These are phyloP conservation scores for Flexamia atlantica DNA, from an alignment of 2,888 invertebrate genomes.

Conservation along the genomic window DNA sequence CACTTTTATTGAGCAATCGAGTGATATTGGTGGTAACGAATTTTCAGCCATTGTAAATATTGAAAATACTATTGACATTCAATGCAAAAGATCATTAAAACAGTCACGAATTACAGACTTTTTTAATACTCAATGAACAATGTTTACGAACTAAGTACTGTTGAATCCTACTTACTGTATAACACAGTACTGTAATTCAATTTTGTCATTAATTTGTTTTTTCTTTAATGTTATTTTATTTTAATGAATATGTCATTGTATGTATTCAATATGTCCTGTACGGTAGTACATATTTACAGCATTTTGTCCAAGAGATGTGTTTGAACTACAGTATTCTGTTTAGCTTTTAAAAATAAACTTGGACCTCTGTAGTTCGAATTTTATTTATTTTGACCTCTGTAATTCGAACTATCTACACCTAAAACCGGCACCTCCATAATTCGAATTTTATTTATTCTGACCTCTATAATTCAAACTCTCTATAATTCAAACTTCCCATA, in stretches of 20 bases:
- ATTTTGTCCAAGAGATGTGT: constrained; percentile 26
- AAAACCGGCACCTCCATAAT: constrained; percentile 9
- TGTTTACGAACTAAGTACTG: constrained; percentile 8
- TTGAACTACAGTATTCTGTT: constrained; percentile 27
- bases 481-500: constrained; percentile 9
- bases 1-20: constrained; percentile 47
- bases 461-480: constrained; percentile 35
- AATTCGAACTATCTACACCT: constrained; percentile 7
- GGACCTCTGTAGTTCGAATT: background rate
- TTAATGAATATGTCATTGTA: background rate
- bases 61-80: constrained; percentile 48
- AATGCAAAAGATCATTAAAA: constrained; percentile 28
- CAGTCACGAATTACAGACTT: constrained; percentile 44
- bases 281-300: constrained; percentile 15
- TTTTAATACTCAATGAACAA: constrained; percentile 31
- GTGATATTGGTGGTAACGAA: constrained; percentile 18
- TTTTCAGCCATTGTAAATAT: constrained; percentile 44
- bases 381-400: constrained; percentile 21
- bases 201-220: constrained; percentile 10
- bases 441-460: constrained; percentile 11
- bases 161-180: constrained; percentile 2
- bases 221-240: constrained; percentile 9
- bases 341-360: constrained; percentile 24
- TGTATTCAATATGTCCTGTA: constrained; percentile 34
- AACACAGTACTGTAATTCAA: constrained; percentile 2